Base-by-base conservation (phyloP, 2,888 invertebrate genomes). In the Aspidiotus rigidus region DNA sequence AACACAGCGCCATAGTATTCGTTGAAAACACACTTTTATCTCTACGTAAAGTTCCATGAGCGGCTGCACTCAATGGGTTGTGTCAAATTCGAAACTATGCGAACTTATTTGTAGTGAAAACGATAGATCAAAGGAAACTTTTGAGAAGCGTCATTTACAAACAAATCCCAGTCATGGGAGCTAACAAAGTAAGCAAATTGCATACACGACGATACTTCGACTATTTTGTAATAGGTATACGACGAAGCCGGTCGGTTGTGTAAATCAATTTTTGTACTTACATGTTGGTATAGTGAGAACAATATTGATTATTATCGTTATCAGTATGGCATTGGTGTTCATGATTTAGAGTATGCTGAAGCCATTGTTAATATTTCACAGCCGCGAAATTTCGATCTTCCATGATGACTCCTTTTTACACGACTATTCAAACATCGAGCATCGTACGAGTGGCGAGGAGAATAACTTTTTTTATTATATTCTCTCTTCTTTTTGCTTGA, bases 331-430 rank as follows among this genome's bases (percentile, higher is more conserved):
- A 67, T 67, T 42, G 67, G 60, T 67, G 59, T 67, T 67, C 67
- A 67, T 67, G 67, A 67, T 67, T 67, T 67, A 60, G 67, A 59
- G 67, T 67, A 59, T 67, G 67, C 60, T 59, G 60, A 49, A 60
- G 60, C 67, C 67, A 67, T 67, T 15, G 67, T 67, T 53, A 67
- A 67, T 60, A 67, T 59, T 59, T 67, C 67, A 67, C 67, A 67
- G 67, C 59, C 57, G 59, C 60, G 59, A 42, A 60, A 67, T 67
- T 42, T 67, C 17, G 28, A 49, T 59, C 42, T 67, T 57, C 59
- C 67, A 67, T 67, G 28, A 28, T 28, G 28, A 28, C 28, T 28
- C 5, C 28, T 28, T 28, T 5, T 28, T 28, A 28, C 28, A 28
- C 28, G 28, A 28, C 28, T 28, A 28, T 28, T 28, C 28, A 28